Conservation (phyloP, 92 coral and sea anemone genomes). For the Chrysogorgia sp. region DNA sequence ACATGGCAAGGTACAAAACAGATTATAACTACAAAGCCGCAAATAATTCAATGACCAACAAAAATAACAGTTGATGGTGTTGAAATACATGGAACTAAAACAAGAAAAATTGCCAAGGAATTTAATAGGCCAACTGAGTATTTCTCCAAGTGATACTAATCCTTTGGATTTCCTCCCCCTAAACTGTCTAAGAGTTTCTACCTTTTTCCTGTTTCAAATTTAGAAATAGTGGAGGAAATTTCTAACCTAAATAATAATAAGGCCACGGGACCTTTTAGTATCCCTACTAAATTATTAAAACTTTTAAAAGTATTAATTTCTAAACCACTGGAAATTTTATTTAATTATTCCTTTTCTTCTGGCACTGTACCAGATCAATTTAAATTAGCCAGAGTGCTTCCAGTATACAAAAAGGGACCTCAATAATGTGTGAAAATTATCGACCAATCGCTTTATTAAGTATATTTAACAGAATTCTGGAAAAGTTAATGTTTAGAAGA, state of each 20-base stretch:
- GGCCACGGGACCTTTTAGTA: slow-evolving; percentile 56
- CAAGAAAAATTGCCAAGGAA: slow-evolving; percentile 37
- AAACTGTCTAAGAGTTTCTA: slow-evolving; percentile 37
- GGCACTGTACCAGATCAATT: slow-evolving; percentile 52
- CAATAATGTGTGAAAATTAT: slow-evolving; percentile 38
- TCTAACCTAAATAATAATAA: slow-evolving; percentile 13
- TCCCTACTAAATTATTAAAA: slow-evolving; percentile 40
- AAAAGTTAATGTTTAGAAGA: no score
- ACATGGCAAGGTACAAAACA: slow-evolving; percentile 59
- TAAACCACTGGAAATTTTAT: slow-evolving; percentile 33
- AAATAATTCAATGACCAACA: background rate
- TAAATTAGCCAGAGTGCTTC: slow-evolving; percentile 44
- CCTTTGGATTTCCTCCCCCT: no score
- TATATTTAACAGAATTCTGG: no score
- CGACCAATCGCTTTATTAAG: no score
- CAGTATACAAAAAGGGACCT: slow-evolving; percentile 52
- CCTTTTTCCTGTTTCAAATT: slow-evolving; percentile 42
- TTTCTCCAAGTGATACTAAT: slow-evolving; percentile 5
- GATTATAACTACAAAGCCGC: slow-evolving; percentile 24
- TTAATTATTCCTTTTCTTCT: slow-evolving; percentile 38
- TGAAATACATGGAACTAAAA: slow-evolving; percentile 28
- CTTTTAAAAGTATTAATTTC: slow-evolving; percentile 19
- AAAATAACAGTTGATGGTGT: slow-evolving; percentile 35
- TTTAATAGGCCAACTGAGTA: slow-evolving; percentile 28
- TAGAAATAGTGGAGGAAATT: slow-evolving; percentile 38